Evolutionary conservation across 2,888 invertebrate genomes (phyloP).

Genomic region (Hololepta plana): DNA sequence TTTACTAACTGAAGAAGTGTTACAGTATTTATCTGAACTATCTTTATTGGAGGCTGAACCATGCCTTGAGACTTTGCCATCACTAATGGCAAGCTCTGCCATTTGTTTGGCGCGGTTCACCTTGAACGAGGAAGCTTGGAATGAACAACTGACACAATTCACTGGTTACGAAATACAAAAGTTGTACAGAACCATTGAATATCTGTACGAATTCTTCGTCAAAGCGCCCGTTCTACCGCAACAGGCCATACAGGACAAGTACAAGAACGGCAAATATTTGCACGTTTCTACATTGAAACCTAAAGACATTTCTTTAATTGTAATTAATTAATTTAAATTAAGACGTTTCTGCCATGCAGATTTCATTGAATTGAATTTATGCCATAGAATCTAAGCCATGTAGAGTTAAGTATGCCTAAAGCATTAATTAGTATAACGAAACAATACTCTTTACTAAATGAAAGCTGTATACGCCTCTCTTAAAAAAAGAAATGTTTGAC

Average conservation of each 20-base stretch:
- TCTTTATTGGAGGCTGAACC: conserved; percentile 75
- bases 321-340: no score
- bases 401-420: no score
- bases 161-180: conserved; percentile 51
- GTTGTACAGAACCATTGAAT: conserved; percentile 45
- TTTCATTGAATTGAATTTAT: no score
- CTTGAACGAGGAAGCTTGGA: conserved; percentile 44
- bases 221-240: conserved; percentile 50
- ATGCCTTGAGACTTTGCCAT: conserved; percentile 66
- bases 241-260: conserved; percentile 81
- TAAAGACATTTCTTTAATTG: no score
- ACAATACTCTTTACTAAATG: no score
- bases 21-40: conserved; percentile 67
- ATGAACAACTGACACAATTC: conserved; percentile 37
- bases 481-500: no score
- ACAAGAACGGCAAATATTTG: conserved; percentile 50
- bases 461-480: no score
- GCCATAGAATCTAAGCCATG: no score
- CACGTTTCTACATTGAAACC: conserved; percentile 17
- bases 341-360: no score
- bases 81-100: conserved; percentile 62
- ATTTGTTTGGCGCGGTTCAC: conserved; percentile 67
- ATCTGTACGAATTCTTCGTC: conserved; percentile 50
- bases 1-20: no score
- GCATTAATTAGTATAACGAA: no score